Conservation (phyloP, 2,888 invertebrate genomes). For the Slavum lentiscoides region DNA sequence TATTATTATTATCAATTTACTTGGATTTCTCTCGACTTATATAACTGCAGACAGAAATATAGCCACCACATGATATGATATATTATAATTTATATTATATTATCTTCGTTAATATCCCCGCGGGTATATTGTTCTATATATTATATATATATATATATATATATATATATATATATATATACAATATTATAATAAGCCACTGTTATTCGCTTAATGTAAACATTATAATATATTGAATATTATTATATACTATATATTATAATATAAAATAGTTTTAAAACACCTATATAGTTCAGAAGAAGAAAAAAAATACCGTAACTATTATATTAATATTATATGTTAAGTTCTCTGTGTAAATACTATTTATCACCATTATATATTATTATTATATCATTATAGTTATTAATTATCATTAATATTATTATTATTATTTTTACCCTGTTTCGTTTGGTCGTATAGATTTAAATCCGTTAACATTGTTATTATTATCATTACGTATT, state of each 20-base stretch:
- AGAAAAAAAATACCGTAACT: neutral
- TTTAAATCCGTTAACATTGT: conserved; percentile 28
- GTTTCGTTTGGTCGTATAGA: conserved; percentile 38
- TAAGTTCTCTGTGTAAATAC: conserved; percentile 44
- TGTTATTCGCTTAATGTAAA: conserved; percentile 33
- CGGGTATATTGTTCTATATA: conserved; percentile 20
- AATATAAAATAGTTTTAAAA: conserved; percentile 25
- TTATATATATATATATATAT: too few species aligned
- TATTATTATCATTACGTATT: neutral
- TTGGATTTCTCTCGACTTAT: too few species aligned
- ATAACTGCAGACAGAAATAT: neutral
- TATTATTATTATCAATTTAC: too few species aligned
- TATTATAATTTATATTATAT: conserved; percentile 17
- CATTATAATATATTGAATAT: conserved; percentile 6
- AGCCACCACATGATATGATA: neutral
- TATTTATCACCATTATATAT: conserved; percentile 10
- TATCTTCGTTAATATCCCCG: conserved; percentile 22
- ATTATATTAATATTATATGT: conserved; percentile 11
- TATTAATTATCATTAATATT: conserved; percentile 16
- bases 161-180: too few species aligned
- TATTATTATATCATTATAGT: conserved; percentile 3
- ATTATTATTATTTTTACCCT: conserved; percentile 18
- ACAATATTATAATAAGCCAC: conserved; percentile 4
- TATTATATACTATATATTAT: neutral
- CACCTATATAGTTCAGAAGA: conserved; percentile 1